phyloP scores from a whole-genome alignment of 1,140 invertebrate genomes.

The Atopsyche davidsoni region DNA sequence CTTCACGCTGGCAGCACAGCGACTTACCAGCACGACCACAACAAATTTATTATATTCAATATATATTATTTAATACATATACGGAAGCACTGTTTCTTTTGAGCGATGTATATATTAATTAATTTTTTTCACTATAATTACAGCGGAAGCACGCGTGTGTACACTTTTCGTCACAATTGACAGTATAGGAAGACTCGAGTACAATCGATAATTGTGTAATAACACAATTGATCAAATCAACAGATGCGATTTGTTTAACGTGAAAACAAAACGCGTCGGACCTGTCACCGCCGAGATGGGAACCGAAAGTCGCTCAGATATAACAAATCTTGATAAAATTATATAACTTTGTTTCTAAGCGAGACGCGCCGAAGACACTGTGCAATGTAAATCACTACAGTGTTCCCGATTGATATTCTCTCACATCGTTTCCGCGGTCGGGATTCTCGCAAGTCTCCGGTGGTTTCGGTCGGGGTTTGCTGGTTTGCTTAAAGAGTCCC shows the following conservation, averaged over 20 bases:
- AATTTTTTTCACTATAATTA: no score
- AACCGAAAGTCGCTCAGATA: not conserved
- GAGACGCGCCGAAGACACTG: not conserved
- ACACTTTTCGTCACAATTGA: constrained; percentile 7
- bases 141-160: no score
- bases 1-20: not conserved
- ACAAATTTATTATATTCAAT: not conserved
- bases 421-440: not conserved
- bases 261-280: not conserved
- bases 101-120: no score
- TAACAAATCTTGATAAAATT: not conserved
- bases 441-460: not conserved
- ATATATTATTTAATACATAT: not conserved
- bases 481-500: constrained; percentile 1
- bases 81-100: constrained; percentile 1
- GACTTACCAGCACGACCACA: not conserved
- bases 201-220: not conserved
- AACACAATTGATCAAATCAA: no score
- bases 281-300: constrained; percentile 12
- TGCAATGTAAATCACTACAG: not conserved
- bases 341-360: not conserved
- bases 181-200: constrained; percentile 12
- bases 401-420: not conserved
- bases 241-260: not conserved
- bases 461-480: not conserved